Evolutionary conservation across 2,113 vertebrate species (phyloP), one percentile per base, ranked within the genome.

Genomic region (Cebidichthys violaceus): DNA sequence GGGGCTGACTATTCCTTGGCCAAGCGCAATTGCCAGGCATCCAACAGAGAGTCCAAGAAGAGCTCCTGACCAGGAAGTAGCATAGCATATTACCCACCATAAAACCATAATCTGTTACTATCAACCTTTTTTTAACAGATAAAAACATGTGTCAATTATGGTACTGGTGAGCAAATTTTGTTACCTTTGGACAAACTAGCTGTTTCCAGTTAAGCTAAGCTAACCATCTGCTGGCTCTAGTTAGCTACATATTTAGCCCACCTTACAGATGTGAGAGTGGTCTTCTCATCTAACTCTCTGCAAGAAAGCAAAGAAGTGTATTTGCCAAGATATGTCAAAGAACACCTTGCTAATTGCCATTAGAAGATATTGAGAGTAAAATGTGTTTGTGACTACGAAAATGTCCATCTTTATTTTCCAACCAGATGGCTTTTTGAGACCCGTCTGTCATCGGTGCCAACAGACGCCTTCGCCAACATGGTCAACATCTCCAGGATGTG

Each of bases 401-500:
- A 70, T 64, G 4, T 39, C 14, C 0, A 0, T 65, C n/a, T 80
- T 47, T 57, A 37, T 78, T 77, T 79, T 65, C 55, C 66, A 60
- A 87, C 9, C 88, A 99, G 98, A 92, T 97, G 96, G 77, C 94
- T 99, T 87, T 93, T 95, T 87, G 98, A 99, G 93, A 99, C 98
- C 33, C 93, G 93, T 43, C 93, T 99, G 82, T 93, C 91, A 70
- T 95, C 94, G 10, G 92, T 99, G 73, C 96, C 96, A 64, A 91
- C 94, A 65, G 94, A 89, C 0, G 97, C 96, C 20, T 99, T 99
- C 79, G 93, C 95, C 85, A 94, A 93, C 90, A 92, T 98, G 86
- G 94, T 96, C 89, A 99, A 99, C 94, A 97, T 99, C 89, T 97
- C 98, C 80, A 95, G 95, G 70, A 98, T 99, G 98, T 99, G 95